Conservation (phyloP, 2,113 vertebrate genomes). For the Benitochromis conjunctus region DNA sequence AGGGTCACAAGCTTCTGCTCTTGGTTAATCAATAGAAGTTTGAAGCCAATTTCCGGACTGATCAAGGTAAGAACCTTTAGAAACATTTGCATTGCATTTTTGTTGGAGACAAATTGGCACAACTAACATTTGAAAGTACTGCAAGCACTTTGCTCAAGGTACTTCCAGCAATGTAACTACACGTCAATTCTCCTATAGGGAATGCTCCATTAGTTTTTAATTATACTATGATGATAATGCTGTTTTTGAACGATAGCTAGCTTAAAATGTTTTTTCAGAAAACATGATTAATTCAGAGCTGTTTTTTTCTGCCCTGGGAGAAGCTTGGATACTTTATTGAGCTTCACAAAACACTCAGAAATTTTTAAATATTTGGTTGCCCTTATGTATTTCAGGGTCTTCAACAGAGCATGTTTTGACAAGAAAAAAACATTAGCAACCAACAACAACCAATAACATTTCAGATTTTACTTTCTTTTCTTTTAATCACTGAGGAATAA, state of each 20-base stretch:
- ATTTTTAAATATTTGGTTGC: neutral
- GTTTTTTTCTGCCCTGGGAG: neutral
- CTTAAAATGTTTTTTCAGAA: neutral
- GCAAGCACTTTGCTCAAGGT: neutral
- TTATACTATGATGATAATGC: neutral
- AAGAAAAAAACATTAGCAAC: neutral
- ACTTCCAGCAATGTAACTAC: neutral
- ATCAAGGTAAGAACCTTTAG: constrained; percentile 13
- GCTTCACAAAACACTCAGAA: neutral
- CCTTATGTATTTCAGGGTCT: neutral
- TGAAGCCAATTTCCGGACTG: constrained; percentile 9
- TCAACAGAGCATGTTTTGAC: neutral
- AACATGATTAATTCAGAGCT: neutral
- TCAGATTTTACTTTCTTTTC: neutral
- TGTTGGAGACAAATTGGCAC: neutral
- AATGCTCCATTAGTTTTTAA: neutral
- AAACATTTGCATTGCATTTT: neutral
- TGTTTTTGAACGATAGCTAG: neutral
- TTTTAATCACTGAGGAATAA: neutral
- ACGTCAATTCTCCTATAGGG: neutral
- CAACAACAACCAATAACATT: neutral
- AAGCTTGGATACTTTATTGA: neutral
- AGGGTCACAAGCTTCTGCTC: neutral
- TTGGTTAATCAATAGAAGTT: constrained; percentile 45
- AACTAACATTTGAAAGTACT: neutral